These are phyloP conservation scores for Aurelia sp. DNA, from an alignment of 30 jellyfish, hydroid and myxozoan species.

Conservation along the genomic window DNA sequence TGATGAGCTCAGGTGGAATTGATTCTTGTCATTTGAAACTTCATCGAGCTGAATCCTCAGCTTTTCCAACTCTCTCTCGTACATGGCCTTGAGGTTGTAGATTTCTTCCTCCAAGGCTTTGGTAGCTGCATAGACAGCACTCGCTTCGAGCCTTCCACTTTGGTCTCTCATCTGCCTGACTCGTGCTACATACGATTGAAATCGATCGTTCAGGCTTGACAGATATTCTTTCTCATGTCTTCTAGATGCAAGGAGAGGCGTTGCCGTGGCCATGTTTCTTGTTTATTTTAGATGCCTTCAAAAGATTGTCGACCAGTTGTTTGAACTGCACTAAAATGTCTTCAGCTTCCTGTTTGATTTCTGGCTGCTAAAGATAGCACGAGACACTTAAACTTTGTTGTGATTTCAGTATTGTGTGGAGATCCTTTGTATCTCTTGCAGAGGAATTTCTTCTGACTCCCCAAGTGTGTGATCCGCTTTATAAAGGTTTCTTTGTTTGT, in stretches of 20 bases:
- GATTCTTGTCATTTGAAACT: slow-evolving; percentile 75
- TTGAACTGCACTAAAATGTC: too few relatives aligned
- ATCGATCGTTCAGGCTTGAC: slow-evolving; percentile 79
- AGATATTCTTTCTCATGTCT: slow-evolving; percentile 66
- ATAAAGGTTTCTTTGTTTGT: slow-evolving; percentile 62
- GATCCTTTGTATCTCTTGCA: too few relatives aligned
- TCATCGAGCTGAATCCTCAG: slow-evolving; percentile 74
- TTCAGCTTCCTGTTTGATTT: too few relatives aligned
- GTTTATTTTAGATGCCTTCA: too few relatives aligned
- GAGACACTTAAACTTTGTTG: too few relatives aligned
- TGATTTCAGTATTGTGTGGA: too few relatives aligned
- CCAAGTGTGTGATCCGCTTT: slow-evolving; percentile 23
- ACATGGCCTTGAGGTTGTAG: slow-evolving; percentile 70
- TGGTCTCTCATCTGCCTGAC: slow-evolving; percentile 89
- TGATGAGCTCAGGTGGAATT: slow-evolving; percentile 72
- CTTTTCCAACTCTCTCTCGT: slow-evolving; percentile 87
- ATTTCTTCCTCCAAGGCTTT: slow-evolving; percentile 86
- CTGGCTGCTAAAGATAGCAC: too few relatives aligned
- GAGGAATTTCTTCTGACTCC: slow-evolving; percentile 8
- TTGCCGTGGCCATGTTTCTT: slow-evolving; percentile 71
- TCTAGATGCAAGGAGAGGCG: slow-evolving; percentile 67
- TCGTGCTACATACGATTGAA: slow-evolving; percentile 69
- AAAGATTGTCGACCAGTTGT: too few relatives aligned
- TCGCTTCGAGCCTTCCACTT: slow-evolving; percentile 72
- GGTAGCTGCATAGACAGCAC: slow-evolving; percentile 70